Base-by-base conservation (phyloP, 2,113 vertebrate species). In the Mirza zaza region DNA sequence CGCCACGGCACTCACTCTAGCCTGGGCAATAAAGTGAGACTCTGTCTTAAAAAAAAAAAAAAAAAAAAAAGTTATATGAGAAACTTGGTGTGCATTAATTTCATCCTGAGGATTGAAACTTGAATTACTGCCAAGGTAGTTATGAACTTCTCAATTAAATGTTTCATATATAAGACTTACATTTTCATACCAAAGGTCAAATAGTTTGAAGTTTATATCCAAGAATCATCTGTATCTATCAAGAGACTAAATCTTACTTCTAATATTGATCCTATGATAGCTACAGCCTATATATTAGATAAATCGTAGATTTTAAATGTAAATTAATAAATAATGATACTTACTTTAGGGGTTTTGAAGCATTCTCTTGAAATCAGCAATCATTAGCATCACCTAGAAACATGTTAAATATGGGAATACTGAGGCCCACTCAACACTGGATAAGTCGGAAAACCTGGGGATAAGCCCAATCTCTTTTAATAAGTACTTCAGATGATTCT, bases 391-490 rank as follows among this genome's bases (percentile, higher is more conserved):
- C 5, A 42, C 7, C 14, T 39, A 2, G 0, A 81, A 34, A 55
- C 5, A 48, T 20, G 5, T 65, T 81, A 61, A 42, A 67, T 63
- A 50, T 48, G 12, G 5, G 21, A 59, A 65, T 6, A 52, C 18
- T 68, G 17, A 70, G 18, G 8, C 7, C 18, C 8, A 23, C 4
- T 2, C 0, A 32, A 61, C 4, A n/a, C 18, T 2, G 4, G 39
- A 12, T 32, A 45, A 18, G 39, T 21, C 4, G 36, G 23, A 79
- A 59, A 89, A 50, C 50, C n/a, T 59, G 18, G 11, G 21, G 8
- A 27, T 23, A n/a, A 9, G 14, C 2, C 29, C 4, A 6, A 0
- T 52, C 36, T 42, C 1, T 14, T 65, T 82, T 52, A 67, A 75
- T 39, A 48, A 59, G 36, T 50, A 52, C 0, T 71, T 0, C 13